A percentile compares a stretch with the other conserved stretches of the same genome.
phyloP scores from a whole-genome alignment of 2,113 vertebrate genomes.

The Phalacrocorax pelagicus region DNA sequence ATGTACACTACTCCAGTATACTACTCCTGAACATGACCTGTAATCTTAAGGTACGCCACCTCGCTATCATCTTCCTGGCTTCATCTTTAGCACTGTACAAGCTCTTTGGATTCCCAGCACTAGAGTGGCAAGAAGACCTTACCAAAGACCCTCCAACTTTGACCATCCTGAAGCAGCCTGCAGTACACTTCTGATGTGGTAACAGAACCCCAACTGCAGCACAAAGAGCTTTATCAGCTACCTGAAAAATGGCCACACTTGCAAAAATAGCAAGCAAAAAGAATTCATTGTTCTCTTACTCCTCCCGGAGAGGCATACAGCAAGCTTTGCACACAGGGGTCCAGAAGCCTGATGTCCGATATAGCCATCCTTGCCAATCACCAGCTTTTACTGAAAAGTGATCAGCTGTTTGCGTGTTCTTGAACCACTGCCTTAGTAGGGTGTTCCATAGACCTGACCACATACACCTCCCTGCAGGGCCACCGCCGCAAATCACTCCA shows the following conservation, averaged over 20 bases:
- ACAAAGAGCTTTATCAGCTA: background rate
- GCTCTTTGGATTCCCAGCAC: background rate
- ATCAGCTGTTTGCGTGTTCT: background rate
- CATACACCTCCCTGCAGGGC: background rate
- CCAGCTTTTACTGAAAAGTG: background rate
- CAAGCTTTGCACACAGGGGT: background rate
- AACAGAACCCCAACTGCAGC: background rate
- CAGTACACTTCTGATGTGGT: background rate
- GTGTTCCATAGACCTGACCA: background rate
- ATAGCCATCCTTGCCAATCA: background rate
- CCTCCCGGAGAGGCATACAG: background rate
- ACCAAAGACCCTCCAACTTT: background rate
- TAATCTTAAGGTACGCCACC: background rate
- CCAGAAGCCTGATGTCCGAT: fast-evolving
- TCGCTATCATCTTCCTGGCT: background rate
- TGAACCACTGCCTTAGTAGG: background rate
- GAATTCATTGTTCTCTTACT: background rate
- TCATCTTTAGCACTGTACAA: background rate
- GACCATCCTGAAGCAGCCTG: background rate
- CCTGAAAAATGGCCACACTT: background rate
- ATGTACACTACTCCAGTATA: background rate
- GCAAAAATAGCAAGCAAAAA: background rate
- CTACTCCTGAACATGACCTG: background rate
- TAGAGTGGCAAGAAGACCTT: background rate
- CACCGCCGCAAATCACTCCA: background rate